These are phyloP conservation scores for Melieria crassipennis DNA, from an alignment of 2,888 invertebrate species.

Conservation along the genomic window DNA sequence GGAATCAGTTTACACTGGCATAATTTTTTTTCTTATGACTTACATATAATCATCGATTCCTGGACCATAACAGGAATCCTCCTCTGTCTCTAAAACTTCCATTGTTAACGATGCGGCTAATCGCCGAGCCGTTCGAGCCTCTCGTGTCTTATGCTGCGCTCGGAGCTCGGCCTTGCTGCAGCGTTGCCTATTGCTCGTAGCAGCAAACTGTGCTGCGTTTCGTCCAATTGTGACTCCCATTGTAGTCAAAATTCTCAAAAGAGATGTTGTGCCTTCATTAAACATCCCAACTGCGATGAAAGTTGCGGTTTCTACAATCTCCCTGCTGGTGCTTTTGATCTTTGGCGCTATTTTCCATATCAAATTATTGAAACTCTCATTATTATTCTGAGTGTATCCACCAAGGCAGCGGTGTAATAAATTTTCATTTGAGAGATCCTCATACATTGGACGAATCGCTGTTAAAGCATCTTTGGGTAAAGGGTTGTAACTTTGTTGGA, in stretches of 20 bases:
- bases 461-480: neutral
- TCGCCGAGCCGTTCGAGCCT: slow-evolving; percentile 5
- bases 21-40: slow-evolving; percentile 5
- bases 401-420: slow-evolving; percentile 12
- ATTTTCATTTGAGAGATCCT: neutral
- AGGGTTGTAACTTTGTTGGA: neutral
- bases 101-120: neutral
- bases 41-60: slow-evolving; percentile 10
- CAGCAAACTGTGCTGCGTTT: neutral
- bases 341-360: slow-evolving; percentile 14
- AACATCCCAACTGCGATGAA: neutral
- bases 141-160: neutral
- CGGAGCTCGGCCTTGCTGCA: neutral
- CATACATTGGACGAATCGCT: slow-evolving; percentile 13
- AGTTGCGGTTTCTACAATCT: too few species aligned
- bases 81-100: neutral
- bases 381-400: slow-evolving; percentile 12
- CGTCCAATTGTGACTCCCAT: neutral
- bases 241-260: neutral
- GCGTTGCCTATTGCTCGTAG: neutral
- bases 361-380: slow-evolving; percentile 11
- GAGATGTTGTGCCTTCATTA: slow-evolving; percentile 5
- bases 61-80: neutral
- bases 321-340: neutral
- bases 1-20: neutral